A percentile compares a stretch with the other conserved stretches of the same genome.
phyloP scores from a whole-genome alignment of 2,888 invertebrate species.

The Drosophila kuntzei region DNA sequence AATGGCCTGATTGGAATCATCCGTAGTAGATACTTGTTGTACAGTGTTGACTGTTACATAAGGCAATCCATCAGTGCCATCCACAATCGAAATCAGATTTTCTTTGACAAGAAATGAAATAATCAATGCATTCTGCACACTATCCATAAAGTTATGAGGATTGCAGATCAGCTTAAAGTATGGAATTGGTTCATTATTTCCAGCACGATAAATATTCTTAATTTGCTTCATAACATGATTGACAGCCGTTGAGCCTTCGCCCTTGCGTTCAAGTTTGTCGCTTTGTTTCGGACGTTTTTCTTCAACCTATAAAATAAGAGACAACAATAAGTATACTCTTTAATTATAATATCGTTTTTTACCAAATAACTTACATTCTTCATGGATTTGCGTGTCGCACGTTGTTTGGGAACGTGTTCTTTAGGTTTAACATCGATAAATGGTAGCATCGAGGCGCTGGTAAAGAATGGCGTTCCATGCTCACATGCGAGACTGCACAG shows the following conservation, averaged over 20 bases:
- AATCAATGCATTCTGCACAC: slow-evolving; percentile 88
- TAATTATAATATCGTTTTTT: no score
- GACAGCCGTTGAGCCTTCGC: slow-evolving; percentile 87
- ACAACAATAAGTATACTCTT: no score
- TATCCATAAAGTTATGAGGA: slow-evolving; percentile 87
- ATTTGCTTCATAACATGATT: slow-evolving; percentile 86
- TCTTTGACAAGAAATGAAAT: slow-evolving; percentile 87
- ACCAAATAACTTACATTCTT: slow-evolving; percentile 62
- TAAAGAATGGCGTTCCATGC: slow-evolving; percentile 58
- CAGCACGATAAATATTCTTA: slow-evolving; percentile 83
- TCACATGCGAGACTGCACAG: slow-evolving; percentile 60
- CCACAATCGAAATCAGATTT: slow-evolving; percentile 86
- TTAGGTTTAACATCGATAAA: slow-evolving; percentile 82
- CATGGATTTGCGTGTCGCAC: slow-evolving; percentile 75
- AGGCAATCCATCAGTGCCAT: slow-evolving; percentile 83
- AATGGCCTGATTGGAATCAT: slow-evolving; percentile 74
- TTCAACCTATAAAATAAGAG: slow-evolving; percentile 63
- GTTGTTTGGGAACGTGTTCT: slow-evolving; percentile 76
- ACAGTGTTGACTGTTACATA: slow-evolving; percentile 65
- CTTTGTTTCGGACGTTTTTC: slow-evolving; percentile 86
- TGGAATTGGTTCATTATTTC: slow-evolving; percentile 86
- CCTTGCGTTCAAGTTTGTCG: slow-evolving; percentile 85
- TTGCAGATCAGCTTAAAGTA: slow-evolving; percentile 87
- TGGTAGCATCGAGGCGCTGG: slow-evolving; percentile 79
- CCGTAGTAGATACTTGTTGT: slow-evolving; percentile 34